A percentile compares a stretch with the other conserved stretches of the same genome.
Evolutionary conservation across 2,888 invertebrate species (phyloP).

Genomic region (Cephus rjabovi): DNA sequence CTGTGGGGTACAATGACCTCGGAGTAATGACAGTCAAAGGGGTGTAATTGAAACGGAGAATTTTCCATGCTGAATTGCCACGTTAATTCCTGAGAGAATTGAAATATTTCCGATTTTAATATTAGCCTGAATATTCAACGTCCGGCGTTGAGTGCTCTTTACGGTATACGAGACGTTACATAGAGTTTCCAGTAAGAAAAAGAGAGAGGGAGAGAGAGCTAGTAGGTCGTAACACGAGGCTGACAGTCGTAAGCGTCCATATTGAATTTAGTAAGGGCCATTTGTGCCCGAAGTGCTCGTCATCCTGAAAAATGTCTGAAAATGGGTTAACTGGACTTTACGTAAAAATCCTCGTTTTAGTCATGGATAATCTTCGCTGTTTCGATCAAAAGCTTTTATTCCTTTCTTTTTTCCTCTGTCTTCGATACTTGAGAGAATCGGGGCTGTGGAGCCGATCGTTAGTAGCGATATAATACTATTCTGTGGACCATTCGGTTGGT

Average conservation of each 20-base stretch:
- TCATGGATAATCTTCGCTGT: not conserved
- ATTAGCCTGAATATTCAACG: not conserved
- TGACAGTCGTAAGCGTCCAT: not conserved
- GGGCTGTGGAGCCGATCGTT: not conserved
- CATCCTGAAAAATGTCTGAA: not conserved
- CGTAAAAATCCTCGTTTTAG: not conserved
- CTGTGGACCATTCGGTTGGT: not conserved
- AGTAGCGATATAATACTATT: not conserved
- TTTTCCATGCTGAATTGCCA: constrained; percentile 5
- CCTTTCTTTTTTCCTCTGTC: not conserved
- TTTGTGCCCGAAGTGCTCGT: not conserved
- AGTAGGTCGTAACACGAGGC: constrained; percentile 18
- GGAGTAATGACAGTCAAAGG: not conserved
- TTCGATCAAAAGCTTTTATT: not conserved
- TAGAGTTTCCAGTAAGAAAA: constrained; percentile 7
- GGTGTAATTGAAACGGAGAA: constrained; percentile 3
- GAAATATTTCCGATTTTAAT: not conserved
- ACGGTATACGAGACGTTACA: not conserved
- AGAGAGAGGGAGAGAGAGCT: constrained; percentile 23
- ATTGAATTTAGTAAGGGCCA: constrained; percentile 4
- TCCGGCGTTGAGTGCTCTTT: not conserved
- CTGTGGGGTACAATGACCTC: not conserved
- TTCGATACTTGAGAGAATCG: not conserved
- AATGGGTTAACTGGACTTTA: constrained; percentile 5
- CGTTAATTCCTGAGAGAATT: not conserved